A percentile compares a stretch with the other conserved stretches of the same genome.
These are phyloP conservation scores for Physella acuta DNA, from an alignment of 1,140 invertebrate genomes.

Conservation along the genomic window DNA sequence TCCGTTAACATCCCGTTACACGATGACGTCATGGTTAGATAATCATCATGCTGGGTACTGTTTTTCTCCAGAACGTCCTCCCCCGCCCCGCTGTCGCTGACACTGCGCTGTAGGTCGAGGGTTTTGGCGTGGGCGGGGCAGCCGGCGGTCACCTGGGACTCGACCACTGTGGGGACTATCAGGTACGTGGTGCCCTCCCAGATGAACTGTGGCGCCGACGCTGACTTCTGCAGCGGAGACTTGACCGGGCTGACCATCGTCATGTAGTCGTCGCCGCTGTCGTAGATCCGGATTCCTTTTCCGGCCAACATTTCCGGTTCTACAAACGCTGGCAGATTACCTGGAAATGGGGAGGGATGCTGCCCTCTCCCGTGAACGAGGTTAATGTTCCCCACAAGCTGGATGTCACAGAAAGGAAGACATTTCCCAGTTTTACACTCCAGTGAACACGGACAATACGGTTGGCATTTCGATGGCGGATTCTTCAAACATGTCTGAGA, in stretches of 20 bases:
- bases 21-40: background rate
- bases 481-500: too few relatives aligned
- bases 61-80: background rate
- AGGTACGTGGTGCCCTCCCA: slow-evolving; percentile 22
- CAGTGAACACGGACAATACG: too few relatives aligned
- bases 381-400: too few relatives aligned
- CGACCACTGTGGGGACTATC: slow-evolving; percentile 15
- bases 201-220: background rate
- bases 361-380: too few relatives aligned
- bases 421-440: too few relatives aligned
- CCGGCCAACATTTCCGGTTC: slow-evolving; percentile 15
- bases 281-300: slow-evolving; percentile 21
- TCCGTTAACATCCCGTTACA: background rate
- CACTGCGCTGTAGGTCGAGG: background rate
- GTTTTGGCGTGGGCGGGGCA: background rate
- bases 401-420: too few relatives aligned
- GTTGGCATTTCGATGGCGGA: too few relatives aligned
- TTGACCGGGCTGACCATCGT: background rate
- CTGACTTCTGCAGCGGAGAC: background rate
- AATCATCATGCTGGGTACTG: background rate
- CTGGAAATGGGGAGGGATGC: background rate
- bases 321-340: background rate
- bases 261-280: background rate
- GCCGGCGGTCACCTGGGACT: background rate
- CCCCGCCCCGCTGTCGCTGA: slow-evolving; percentile 11